phyloP scores from a whole-genome alignment of 2,113 vertebrate species.

The Leucosticte australis region DNA sequence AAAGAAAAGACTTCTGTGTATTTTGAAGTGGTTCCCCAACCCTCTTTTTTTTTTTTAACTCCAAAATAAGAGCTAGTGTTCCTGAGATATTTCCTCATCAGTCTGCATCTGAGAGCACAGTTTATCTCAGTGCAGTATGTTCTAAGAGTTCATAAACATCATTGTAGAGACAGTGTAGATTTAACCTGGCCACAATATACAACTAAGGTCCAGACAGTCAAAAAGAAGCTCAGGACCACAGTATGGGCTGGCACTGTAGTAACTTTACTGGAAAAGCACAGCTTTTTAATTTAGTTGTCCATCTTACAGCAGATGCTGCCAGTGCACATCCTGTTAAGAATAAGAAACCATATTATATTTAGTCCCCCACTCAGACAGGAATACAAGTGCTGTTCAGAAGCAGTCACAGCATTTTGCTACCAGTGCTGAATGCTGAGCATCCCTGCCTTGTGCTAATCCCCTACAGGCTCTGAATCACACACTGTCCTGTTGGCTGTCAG shows the following conservation, averaged over 20 bases:
- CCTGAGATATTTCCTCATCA: neutral
- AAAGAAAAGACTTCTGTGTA: neutral
- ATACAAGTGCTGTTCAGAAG: neutral
- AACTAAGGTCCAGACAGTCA: neutral
- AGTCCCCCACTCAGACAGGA: neutral
- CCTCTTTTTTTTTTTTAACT: neutral
- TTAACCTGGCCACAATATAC: neutral
- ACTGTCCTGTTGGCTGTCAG: neutral
- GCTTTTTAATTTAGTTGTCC: neutral
- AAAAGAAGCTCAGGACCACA: neutral
- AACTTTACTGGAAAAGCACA: neutral
- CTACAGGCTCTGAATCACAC: neutral
- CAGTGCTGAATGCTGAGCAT: neutral
- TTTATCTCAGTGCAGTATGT: neutral
- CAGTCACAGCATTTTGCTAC: neutral
- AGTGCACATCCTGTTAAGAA: neutral
- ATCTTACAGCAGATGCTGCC: neutral
- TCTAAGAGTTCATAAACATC: neutral
- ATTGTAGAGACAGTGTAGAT: neutral
- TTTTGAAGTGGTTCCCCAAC: neutral
- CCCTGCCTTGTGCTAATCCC: neutral
- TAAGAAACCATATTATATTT: neutral
- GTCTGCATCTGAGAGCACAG: neutral
- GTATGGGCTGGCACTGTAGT: neutral
- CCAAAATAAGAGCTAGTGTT: neutral